A percentile compares a stretch with the other conserved stretches of the same genome.
Evolutionary conservation across 2,888 invertebrate genomes (phyloP).

Genomic region (Nemurella pictetii): DNA sequence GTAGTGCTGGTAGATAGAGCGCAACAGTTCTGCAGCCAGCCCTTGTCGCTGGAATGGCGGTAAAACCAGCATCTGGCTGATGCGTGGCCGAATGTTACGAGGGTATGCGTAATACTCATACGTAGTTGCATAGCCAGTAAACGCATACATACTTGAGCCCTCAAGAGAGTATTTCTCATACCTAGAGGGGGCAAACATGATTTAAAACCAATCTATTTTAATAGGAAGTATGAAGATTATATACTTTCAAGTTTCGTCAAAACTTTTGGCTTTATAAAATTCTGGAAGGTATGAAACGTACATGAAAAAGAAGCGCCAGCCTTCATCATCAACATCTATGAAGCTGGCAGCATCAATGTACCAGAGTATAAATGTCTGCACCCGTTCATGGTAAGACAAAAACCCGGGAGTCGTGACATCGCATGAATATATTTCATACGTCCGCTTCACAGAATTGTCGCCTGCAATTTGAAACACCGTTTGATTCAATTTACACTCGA

Average conservation of each 20-base stretch:
- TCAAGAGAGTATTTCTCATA: constrained; percentile 70
- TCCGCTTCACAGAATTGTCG: constrained; percentile 47
- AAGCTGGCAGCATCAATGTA: constrained; percentile 96
- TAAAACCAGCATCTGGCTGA: constrained; percentile 89
- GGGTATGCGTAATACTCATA: constrained; percentile 97
- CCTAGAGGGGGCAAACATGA: constrained; percentile 51
- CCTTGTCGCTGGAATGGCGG: constrained; percentile 91
- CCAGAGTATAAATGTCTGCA: constrained; percentile 92
- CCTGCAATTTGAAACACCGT: too few relatives aligned
- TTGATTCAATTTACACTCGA: too few relatives aligned
- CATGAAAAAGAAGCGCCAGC: constrained; percentile 88
- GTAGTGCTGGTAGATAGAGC: constrained; percentile 63
- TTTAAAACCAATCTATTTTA: background rate
- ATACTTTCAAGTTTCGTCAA: too few relatives aligned
- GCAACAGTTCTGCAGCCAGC: constrained; percentile 77
- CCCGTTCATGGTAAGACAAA: constrained; percentile 73
- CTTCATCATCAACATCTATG: constrained; percentile 88
- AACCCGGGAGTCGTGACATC: constrained; percentile 74
- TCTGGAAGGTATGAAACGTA: too few relatives aligned
- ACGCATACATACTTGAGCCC: constrained; percentile 66
- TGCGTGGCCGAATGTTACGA: constrained; percentile 79
- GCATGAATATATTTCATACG: constrained; percentile 81
- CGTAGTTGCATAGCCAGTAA: constrained; percentile 86
- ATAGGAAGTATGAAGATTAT: background rate
- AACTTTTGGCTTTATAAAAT: too few relatives aligned